phyloP scores from a whole-genome alignment of 2,113 vertebrate species.

The Paralichthys olivaceus region DNA sequence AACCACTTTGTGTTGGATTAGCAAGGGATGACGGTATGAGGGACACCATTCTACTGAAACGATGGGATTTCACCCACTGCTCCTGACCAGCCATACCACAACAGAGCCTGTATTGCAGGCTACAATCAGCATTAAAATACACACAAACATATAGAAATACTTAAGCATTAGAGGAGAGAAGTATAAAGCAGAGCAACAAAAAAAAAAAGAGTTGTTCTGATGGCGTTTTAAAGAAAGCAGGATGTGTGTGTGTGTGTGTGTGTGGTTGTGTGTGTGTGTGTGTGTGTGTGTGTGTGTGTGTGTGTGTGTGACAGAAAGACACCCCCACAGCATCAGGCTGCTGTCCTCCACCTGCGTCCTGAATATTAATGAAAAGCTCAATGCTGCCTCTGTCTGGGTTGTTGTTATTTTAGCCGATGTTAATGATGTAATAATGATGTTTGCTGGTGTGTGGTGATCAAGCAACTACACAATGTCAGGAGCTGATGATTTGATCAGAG shows the following conservation, averaged over 20 bases:
- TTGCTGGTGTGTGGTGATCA: conserved; percentile 3
- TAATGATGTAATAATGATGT: conserved; percentile 16
- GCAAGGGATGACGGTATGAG: not conserved
- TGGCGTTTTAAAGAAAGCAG: too few relatives aligned
- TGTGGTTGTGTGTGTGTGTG: conserved; percentile 18
- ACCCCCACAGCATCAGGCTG: conserved; percentile 49
- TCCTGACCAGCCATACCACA: too few relatives aligned
- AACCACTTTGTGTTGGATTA: not conserved
- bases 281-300: conserved; percentile 6
- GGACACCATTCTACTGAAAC: too few relatives aligned
- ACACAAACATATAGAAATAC: not conserved
- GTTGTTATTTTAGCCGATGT: conserved; percentile 19
- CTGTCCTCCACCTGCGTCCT: conserved; percentile 60
- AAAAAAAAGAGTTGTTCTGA: conserved; percentile 9
- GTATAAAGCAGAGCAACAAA: not conserved
- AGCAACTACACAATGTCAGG: conserved; percentile 10
- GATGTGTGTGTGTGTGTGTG: not conserved
- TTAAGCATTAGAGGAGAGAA: too few relatives aligned
- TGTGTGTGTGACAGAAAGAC: conserved; percentile 29
- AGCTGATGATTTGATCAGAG: not conserved
- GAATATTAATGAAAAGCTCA: conserved; percentile 62
- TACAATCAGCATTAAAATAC: not conserved
- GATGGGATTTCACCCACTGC: too few relatives aligned
- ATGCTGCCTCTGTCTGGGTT: conserved; percentile 24
- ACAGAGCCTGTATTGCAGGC: not conserved